A percentile compares a stretch with the other conserved stretches of the same genome.
Evolutionary conservation across 2,888 invertebrate species (phyloP).

Genomic region (Psylliodes chrysocephalus): DNA sequence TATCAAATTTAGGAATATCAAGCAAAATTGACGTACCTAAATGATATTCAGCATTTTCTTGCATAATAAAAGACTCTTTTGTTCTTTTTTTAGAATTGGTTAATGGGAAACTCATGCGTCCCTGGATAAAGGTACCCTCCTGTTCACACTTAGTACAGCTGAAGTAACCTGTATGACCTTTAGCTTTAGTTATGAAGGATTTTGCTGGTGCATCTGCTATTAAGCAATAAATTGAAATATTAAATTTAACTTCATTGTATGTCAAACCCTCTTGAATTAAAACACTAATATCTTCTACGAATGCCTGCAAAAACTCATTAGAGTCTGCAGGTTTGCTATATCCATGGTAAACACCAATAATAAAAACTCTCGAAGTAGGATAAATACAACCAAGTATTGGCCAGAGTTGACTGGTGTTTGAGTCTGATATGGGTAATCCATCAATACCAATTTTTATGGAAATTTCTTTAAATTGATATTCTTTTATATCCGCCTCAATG

Average conservation of each 20-base stretch:
- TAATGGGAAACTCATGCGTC: conserved; percentile 21
- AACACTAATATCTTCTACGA: conserved; percentile 25
- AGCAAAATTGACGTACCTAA: conserved; percentile 37
- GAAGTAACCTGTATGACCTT: conserved; percentile 16
- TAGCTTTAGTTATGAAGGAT: conserved; percentile 11
- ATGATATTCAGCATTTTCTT: conserved; percentile 34
- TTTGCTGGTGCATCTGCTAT: conserved; percentile 32
- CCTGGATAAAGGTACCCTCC: conserved; percentile 25
- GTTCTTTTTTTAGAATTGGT: conserved; percentile 41
- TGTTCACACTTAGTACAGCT: conserved; percentile 27
- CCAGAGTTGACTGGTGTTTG: no score
- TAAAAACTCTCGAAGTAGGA: no score
- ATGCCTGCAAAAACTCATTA: conserved; percentile 32
- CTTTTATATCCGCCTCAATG: no score
- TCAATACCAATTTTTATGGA: no score
- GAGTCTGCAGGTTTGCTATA: conserved; percentile 30
- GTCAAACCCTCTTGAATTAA: background rate
- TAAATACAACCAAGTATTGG: no score
- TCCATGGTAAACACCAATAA: conserved; percentile 38
- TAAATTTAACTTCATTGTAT: background rate
- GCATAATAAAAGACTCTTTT: conserved; percentile 30
- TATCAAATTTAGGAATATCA: background rate
- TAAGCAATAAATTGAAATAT: conserved; percentile 22
- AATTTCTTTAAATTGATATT: no score
- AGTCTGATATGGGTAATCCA: no score